A percentile compares a stretch with the other conserved stretches of the same genome.
phyloP scores from a whole-genome alignment of 2,797 vertebrate genomes.

The Rhinophrynus dorsalis region DNA sequence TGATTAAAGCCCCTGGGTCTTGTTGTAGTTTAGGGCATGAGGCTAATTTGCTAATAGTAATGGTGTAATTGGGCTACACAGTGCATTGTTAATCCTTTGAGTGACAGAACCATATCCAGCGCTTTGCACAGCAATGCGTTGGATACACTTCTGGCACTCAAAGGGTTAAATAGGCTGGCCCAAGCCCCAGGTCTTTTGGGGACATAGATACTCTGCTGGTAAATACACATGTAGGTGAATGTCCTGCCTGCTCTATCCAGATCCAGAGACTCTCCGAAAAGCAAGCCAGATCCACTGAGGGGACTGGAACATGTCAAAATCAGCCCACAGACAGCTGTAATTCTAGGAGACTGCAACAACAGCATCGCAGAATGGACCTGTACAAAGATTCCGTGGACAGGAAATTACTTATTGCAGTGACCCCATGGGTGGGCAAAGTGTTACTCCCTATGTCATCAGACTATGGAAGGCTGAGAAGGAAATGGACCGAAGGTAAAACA shows the following conservation, averaged over 20 bases:
- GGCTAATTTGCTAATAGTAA: too few species aligned
- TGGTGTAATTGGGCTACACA: too few species aligned
- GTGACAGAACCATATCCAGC: too few species aligned
- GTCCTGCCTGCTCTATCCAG: neutral
- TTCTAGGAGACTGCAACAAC: neutral
- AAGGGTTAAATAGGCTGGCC: too few species aligned
- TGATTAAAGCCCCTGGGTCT: too few species aligned
- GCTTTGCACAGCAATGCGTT: too few species aligned
- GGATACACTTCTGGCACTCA: too few species aligned
- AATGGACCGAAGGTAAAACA: conserved; percentile 61
- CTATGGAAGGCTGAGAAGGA: conserved; percentile 13
- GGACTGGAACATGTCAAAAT: neutral
- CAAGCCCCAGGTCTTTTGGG: too few species aligned
- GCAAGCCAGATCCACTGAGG: neutral
- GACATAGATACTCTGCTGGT: too few species aligned
- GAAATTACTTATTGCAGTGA: conserved; percentile 71
- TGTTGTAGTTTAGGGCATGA: too few species aligned
- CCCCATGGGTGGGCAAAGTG: conserved; percentile 82
- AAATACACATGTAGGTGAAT: neutral
- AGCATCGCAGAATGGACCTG: neutral
- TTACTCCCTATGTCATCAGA: conserved; percentile 56
- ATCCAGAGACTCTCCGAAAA: neutral
- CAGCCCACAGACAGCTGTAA: neutral
- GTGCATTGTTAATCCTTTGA: too few species aligned
- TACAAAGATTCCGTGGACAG: conserved; percentile 55